These are phyloP conservation scores for Acanthacorydalis orientalis DNA, from an alignment of 2,888 invertebrate species.

Conservation along the genomic window DNA sequence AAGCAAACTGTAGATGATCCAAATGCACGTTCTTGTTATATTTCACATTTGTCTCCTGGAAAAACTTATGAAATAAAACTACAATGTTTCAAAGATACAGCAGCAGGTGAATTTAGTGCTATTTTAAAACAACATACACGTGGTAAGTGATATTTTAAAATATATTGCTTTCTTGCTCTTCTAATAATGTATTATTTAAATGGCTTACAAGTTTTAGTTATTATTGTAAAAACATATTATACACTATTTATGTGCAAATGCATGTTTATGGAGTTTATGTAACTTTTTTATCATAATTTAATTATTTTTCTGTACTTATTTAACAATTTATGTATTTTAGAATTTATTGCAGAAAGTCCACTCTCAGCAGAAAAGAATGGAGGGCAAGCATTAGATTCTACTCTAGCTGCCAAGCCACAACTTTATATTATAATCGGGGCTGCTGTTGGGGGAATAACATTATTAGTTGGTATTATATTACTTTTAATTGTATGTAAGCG, in stretches of 20 bases:
- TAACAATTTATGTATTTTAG: no score
- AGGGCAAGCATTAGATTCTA: no score
- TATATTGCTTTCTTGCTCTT: not conserved
- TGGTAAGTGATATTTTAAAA: conserved; percentile 30
- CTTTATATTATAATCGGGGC: conserved; percentile 40
- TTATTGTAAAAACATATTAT: no score
- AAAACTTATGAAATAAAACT: conserved; percentile 82
- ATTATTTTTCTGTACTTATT: no score
- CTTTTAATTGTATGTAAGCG: conserved; percentile 28
- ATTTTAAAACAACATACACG: conserved; percentile 51
- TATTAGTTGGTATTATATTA: conserved; percentile 24
- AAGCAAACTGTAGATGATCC: conserved; percentile 65
- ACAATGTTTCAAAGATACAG: conserved; percentile 73
- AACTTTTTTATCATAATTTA: not conserved
- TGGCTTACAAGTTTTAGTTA: not conserved
- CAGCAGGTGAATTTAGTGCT: conserved; percentile 72
- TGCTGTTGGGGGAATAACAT: conserved; percentile 31
- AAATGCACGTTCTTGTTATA: conserved; percentile 47
- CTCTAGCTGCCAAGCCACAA: conserved; percentile 10
- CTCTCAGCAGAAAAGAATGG: no score
- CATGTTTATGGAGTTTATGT: no score
- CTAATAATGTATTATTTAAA: not conserved
- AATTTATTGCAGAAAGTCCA: no score
- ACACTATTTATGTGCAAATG: no score
- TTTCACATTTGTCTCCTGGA: conserved; percentile 62